Evolutionary conservation across 2,113 vertebrate species (phyloP).

Genomic region (Ameiurus melas): DNA sequence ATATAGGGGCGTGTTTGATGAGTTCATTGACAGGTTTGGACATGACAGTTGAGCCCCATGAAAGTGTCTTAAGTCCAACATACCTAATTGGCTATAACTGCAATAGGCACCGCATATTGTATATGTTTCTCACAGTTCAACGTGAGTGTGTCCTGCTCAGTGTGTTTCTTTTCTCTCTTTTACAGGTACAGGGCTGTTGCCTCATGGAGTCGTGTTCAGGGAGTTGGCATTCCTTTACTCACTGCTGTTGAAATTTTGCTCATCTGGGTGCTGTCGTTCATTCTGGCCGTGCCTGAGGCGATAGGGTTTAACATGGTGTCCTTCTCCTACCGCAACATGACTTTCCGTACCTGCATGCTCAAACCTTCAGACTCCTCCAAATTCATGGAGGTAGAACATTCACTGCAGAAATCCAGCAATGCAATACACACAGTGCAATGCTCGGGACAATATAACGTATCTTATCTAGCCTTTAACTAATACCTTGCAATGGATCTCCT

Average conservation of each 20-base stretch:
- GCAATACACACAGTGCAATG: not conserved
- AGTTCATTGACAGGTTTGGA: not conserved
- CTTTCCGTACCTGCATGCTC: constrained; percentile 84
- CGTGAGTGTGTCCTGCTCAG: not conserved
- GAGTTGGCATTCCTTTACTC: constrained; percentile 88
- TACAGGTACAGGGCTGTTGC: constrained; percentile 93
- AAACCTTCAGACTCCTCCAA: constrained; percentile 61
- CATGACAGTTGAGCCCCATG: not conserved
- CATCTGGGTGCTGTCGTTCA: constrained; percentile 90
- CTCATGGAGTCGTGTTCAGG: constrained; percentile 96
- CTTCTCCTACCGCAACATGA: constrained; percentile 74
- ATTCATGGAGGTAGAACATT: constrained; percentile 78
- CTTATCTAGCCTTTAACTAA: not conserved
- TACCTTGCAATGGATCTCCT: too few relatives aligned
- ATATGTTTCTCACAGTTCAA: not conserved
- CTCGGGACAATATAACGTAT: not conserved
- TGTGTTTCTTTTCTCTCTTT: constrained; percentile 34
- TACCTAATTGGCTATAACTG: not conserved
- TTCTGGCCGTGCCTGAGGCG: constrained; percentile 91
- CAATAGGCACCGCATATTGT: not conserved
- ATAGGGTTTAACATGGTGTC: constrained; percentile 81
- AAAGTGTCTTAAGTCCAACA: not conserved
- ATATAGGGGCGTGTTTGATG: not conserved
- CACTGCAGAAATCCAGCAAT: not conserved
- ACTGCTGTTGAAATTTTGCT: constrained; percentile 90